phyloP scores from a whole-genome alignment of 2,888 invertebrate species.

The Petrolisthes manimaculis region DNA sequence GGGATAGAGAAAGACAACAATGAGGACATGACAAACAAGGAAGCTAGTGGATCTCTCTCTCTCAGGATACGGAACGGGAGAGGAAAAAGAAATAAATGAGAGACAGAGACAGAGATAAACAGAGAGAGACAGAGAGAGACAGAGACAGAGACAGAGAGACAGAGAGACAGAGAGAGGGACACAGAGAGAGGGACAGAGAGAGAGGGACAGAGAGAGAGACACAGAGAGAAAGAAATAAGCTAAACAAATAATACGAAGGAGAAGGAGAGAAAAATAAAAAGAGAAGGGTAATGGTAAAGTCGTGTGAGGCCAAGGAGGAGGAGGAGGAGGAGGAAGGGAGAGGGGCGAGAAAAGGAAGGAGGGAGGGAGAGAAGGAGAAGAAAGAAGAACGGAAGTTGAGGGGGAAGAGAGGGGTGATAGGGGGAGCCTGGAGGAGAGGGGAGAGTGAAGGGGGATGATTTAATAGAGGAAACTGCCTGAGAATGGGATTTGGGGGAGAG shows the following conservation, averaged over 20 bases:
- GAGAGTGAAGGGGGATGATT: neutral
- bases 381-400: neutral
- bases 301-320: neutral
- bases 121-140: neutral
- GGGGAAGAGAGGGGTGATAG: neutral
- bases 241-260: neutral
- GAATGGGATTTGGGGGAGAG: conserved; percentile 16
- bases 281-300: neutral
- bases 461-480: conserved; percentile 18
- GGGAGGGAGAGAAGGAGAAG: neutral
- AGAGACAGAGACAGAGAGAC: neutral
- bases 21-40: neutral
- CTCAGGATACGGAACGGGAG: too few relatives aligned
- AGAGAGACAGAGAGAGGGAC: neutral
- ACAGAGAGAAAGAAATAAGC: neutral
- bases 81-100: neutral
- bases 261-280: neutral
- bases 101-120: neutral
- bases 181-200: neutral
- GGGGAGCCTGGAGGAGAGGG: neutral
- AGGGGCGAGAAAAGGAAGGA: neutral
- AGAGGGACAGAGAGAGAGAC: neutral
- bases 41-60: too few relatives aligned
- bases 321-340: too few relatives aligned
- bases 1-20: too few relatives aligned